Evolutionary conservation across 2,888 invertebrate species (phyloP).

Genomic region (Rhaphigaster nebulosa): DNA sequence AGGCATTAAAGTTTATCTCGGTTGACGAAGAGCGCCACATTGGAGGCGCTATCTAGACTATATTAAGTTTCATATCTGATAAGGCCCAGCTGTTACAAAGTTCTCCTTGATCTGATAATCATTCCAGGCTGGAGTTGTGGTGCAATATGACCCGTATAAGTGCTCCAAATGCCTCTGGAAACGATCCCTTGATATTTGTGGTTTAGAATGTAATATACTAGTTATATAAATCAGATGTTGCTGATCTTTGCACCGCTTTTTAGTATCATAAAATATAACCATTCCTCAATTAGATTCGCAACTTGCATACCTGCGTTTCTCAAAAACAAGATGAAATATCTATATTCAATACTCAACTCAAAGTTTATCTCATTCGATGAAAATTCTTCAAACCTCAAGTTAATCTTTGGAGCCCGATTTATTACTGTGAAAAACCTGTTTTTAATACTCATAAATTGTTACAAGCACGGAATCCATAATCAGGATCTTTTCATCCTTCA

Average conservation of each 20-base stretch:
- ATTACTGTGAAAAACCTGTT: background rate
- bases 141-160: slow-evolving; percentile 41
- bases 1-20: background rate
- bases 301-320: background rate
- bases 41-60: slow-evolving; percentile 39
- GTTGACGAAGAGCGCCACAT: background rate
- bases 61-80: slow-evolving; percentile 57
- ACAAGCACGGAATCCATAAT: background rate
- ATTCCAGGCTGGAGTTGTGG: background rate
- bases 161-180: slow-evolving; percentile 13
- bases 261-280: background rate
- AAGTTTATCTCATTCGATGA: background rate
- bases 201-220: background rate
- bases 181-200: background rate
- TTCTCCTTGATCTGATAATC: slow-evolving; percentile 45
- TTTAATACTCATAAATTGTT: background rate
- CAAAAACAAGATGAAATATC: background rate
- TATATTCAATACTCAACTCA: background rate
- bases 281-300: background rate
- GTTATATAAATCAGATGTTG: background rate
- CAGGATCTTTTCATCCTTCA: background rate
- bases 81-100: slow-evolving; percentile 26
- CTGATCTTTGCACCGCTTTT: background rate
- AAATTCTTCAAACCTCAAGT: background rate
- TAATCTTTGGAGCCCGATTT: background rate